phyloP scores from a whole-genome alignment of 2,888 invertebrate genomes.

The Pegoplata infirma region DNA sequence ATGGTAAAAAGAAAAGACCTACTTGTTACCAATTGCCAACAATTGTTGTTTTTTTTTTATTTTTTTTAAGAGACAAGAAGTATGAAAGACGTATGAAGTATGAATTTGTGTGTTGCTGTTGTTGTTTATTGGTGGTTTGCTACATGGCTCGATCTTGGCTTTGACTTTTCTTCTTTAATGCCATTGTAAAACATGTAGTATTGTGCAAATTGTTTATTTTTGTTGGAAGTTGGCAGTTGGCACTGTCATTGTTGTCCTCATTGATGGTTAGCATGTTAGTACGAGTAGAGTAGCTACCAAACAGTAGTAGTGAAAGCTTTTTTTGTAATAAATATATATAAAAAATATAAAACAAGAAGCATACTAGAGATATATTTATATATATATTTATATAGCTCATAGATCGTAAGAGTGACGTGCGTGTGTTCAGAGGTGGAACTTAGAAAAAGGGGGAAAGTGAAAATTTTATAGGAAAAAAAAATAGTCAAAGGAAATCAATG shows the following conservation, averaged over 20 bases:
- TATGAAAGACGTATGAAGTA: background rate
- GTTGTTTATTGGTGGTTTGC: too few species aligned
- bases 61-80: constrained; percentile 10
- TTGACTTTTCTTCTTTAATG: constrained; percentile 52
- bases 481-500: too few species aligned
- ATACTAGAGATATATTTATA: background rate
- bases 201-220: constrained; percentile 60
- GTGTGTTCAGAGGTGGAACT: constrained; percentile 5
- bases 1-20: constrained; percentile 46
- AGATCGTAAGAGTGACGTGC: constrained; percentile 24
- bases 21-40: constrained; percentile 57
- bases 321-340: constrained; percentile 1
- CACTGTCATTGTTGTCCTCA: constrained; percentile 58
- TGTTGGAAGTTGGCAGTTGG: too few species aligned
- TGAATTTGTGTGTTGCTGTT: too few species aligned
- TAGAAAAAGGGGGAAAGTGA: background rate
- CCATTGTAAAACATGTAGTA: constrained; percentile 43
- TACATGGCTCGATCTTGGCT: constrained; percentile 17
- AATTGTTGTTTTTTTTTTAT: too few species aligned
- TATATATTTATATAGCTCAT: constrained; percentile 12
- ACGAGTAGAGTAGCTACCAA: constrained; percentile 12
- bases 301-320: constrained; percentile 54
- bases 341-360: background rate
- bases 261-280: constrained; percentile 42
- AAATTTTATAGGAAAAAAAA: too few species aligned